Evolutionary conservation across 2,888 invertebrate species (phyloP).

Genomic region (Drosophila buzzatii): DNA sequence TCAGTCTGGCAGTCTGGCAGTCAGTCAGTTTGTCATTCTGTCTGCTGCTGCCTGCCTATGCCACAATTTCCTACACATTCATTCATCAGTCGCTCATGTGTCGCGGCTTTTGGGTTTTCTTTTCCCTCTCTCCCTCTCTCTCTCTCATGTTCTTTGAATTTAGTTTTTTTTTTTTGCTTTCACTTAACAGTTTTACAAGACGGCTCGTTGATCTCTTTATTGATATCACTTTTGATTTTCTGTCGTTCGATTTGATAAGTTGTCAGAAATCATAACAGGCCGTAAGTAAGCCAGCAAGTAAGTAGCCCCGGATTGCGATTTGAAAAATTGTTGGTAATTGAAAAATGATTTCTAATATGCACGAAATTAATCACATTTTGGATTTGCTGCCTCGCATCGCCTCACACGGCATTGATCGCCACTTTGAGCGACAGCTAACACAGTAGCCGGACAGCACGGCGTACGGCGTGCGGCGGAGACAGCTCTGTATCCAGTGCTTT

Average conservation of each 20-base stretch:
- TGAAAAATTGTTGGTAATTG: constrained; percentile 69
- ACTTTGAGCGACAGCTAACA: constrained; percentile 77
- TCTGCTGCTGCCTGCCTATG: constrained; percentile 38
- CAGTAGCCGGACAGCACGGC: constrained; percentile 54
- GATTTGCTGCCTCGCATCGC: constrained; percentile 54
- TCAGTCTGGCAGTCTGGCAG: constrained; percentile 12
- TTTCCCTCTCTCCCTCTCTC: constrained; percentile 15
- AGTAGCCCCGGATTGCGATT: constrained; percentile 54
- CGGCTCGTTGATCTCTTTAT: constrained; percentile 76
- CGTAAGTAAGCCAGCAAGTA: constrained; percentile 67
- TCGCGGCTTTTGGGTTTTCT: constrained; percentile 37
- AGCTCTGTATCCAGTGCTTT: constrained; percentile 39
- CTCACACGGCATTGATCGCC: constrained; percentile 60
- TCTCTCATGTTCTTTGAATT: background rate
- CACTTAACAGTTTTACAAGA: constrained; percentile 65
- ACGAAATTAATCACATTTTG: constrained; percentile 81
- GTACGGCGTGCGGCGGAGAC: background rate
- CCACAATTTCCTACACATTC: constrained; percentile 62
- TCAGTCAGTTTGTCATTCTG: constrained; percentile 18
- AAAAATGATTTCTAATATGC: constrained; percentile 82
- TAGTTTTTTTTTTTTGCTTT: constrained; percentile 42
- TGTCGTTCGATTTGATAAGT: constrained; percentile 78
- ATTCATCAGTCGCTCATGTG: constrained; percentile 61
- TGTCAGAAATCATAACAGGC: constrained; percentile 73
- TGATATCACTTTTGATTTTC: constrained; percentile 81